Conservation (phyloP, 2,888 invertebrate genomes). For the Pollenia labialis region DNA sequence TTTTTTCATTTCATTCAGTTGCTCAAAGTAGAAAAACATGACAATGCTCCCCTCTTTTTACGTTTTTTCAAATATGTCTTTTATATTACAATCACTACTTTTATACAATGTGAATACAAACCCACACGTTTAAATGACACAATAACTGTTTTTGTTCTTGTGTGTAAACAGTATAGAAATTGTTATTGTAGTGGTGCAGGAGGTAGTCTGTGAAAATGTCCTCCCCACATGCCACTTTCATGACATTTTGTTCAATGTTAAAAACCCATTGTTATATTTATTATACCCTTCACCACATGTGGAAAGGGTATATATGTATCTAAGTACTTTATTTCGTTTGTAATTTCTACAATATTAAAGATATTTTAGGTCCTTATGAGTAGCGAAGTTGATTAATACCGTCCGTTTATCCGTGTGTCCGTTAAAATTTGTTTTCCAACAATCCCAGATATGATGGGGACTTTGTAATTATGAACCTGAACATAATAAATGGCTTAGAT, state of each 20-base stretch:
- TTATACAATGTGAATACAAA: not conserved
- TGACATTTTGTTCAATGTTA: slow-evolving; percentile 44
- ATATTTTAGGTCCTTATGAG: too few relatives aligned
- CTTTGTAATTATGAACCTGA: too few relatives aligned
- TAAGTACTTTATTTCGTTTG: too few relatives aligned
- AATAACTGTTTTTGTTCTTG: not conserved
- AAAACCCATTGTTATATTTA: slow-evolving; percentile 24
- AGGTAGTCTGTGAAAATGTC: not conserved
- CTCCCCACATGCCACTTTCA: not conserved
- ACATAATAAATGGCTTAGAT: too few relatives aligned
- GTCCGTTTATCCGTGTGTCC: too few relatives aligned
- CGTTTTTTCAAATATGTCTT: not conserved
- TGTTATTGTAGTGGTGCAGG: not conserved
- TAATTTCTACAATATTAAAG: too few relatives aligned
- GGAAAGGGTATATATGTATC: too few relatives aligned
- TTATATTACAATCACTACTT: not conserved
- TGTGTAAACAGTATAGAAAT: not conserved
- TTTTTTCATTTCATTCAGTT: slow-evolving; percentile 13
- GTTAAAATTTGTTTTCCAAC: too few relatives aligned
- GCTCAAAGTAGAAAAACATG: slow-evolving; percentile 1
- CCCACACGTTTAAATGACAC: not conserved
- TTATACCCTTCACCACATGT: too few relatives aligned
- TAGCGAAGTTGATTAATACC: too few relatives aligned
- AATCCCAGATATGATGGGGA: too few relatives aligned
- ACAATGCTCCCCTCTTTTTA: slow-evolving; percentile 5